Conservation (phyloP, 30 jellyfish, hydroid and myxozoan genomes). For the Aurelia coerulea region DNA sequence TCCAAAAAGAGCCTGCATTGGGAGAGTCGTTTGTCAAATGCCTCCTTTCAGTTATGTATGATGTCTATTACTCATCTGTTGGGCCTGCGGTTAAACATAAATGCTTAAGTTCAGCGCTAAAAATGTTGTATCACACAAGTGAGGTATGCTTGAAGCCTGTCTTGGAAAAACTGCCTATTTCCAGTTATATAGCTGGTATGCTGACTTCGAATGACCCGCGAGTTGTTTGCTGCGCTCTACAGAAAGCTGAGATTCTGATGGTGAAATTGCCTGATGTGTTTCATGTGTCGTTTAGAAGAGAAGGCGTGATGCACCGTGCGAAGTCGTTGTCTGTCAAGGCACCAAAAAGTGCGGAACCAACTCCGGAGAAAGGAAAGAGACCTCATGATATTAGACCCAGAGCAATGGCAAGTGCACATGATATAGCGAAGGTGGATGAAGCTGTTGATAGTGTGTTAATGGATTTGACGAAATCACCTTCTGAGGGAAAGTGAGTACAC, state of each 20-base stretch:
- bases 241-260: conserved; percentile 92
- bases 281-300: conserved; percentile 92
- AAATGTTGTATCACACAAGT: conserved; percentile 91
- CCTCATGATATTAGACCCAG: conserved; percentile 6
- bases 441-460: conserved; percentile 18
- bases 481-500: conserved; percentile 51
- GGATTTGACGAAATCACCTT: conserved; percentile 47
- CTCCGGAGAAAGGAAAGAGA: conserved; percentile 33
- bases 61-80: conserved; percentile 95
- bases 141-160: conserved; percentile 55
- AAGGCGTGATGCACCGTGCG: conserved; percentile 96
- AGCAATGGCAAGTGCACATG: conserved; percentile 19
- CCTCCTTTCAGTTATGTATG: conserved; percentile 77
- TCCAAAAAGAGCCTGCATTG: conserved; percentile 54
- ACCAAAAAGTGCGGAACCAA: conserved; percentile 24
- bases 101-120: conserved; percentile 79
- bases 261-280: conserved; percentile 84
- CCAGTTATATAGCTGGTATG: conserved; percentile 98
- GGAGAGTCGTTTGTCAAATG: conserved; percentile 78
- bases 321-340: conserved; percentile 47
- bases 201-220: conserved; percentile 87
- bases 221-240: conserved; percentile 91
- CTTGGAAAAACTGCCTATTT: conserved; percentile 73
- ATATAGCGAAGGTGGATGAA: conserved; percentile 19
- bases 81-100: conserved; percentile 98